Percentiles rank a stretch among this genome's conserved stretches.
Conservation (phyloP, 2,888 invertebrate species). For the Chesias legatella region DNA sequence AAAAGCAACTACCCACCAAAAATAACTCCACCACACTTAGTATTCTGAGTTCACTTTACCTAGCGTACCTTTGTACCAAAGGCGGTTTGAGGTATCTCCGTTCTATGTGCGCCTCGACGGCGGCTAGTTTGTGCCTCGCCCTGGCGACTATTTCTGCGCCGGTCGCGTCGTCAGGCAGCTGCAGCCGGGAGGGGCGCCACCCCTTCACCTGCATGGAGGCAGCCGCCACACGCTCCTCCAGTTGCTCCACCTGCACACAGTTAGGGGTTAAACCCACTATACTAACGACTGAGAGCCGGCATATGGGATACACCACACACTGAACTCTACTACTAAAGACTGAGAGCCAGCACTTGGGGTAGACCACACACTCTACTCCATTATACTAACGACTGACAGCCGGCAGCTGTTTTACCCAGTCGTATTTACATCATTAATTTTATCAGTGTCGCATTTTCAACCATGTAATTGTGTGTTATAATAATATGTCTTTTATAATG, state of each 20-base stretch:
- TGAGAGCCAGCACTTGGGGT: no score
- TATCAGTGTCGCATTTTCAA: no score
- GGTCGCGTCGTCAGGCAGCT: constrained; percentile 79
- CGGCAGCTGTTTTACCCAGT: no score
- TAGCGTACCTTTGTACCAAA: constrained; percentile 82
- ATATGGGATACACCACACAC: no score
- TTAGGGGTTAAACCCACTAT: no score
- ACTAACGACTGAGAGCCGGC: no score
- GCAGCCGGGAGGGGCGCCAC: constrained; percentile 82
- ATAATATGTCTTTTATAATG: no score
- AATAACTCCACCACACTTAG: constrained; percentile 18
- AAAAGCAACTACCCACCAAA: constrained; percentile 21
- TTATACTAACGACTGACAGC: no score
- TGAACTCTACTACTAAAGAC: no score
- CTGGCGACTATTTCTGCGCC: constrained; percentile 80
- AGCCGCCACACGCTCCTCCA: constrained; percentile 93
- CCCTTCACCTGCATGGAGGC: constrained; percentile 95
- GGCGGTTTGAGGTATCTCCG: constrained; percentile 96
- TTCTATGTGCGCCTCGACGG: constrained; percentile 94
- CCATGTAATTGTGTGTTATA: no score
- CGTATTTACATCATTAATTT: no score
- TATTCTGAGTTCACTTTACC: constrained; percentile 48
- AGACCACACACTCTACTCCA: no score
- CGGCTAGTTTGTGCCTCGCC: constrained; percentile 86
- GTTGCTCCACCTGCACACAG: constrained; percentile 83